Conservation (phyloP, 2,113 vertebrate genomes). For the Cephalophus harveyi region DNA sequence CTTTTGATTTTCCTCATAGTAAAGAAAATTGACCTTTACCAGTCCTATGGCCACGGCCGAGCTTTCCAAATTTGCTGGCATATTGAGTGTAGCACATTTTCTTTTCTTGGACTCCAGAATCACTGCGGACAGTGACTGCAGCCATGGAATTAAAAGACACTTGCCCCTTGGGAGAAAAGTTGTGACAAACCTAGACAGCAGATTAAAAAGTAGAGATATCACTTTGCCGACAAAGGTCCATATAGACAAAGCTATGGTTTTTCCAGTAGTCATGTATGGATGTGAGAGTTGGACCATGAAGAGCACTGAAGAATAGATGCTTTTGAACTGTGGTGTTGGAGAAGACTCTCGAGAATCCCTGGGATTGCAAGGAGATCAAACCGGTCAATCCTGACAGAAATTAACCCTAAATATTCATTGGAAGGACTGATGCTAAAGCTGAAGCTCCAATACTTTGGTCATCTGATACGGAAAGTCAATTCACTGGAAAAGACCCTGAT, state of each 20-base stretch:
- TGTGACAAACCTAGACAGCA: not conserved
- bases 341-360: not conserved
- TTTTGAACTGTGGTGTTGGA: not conserved
- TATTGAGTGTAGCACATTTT: not conserved
- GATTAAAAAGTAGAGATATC: not conserved
- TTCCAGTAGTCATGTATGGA: not conserved
- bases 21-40: not conserved
- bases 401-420: not conserved
- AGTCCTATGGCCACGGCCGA: not conserved
- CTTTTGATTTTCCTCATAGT: not conserved
- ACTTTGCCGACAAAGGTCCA: not conserved
- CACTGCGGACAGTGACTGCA: not conserved
- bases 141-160: not conserved
- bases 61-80: not conserved
- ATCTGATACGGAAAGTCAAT: not conserved
- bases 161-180: not conserved
- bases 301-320: not conserved
- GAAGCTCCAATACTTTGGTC: not conserved
- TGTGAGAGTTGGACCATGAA: not conserved
- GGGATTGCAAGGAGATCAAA: not conserved
- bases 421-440: not conserved
- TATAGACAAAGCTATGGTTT: not conserved
- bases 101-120: not conserved
- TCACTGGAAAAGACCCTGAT: not conserved
- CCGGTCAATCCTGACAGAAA: not conserved